Conservation (phyloP, 2,797 vertebrate genomes). For the Notolepis coatsorum region DNA sequence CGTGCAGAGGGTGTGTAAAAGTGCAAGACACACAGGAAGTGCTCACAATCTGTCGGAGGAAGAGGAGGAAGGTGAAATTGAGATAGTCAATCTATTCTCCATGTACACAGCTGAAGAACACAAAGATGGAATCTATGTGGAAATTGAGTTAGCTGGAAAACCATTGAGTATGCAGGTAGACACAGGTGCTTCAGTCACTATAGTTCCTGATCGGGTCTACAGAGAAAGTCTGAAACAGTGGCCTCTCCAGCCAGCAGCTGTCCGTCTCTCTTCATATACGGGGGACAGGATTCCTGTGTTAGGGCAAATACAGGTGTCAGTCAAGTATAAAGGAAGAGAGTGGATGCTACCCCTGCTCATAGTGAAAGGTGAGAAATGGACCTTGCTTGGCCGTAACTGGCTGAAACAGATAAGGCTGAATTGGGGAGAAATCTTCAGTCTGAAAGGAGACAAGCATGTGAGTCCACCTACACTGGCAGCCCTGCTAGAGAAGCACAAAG, state of each 20-base stretch:
- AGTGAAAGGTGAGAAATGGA: conserved; percentile 7
- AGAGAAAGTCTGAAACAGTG: conserved; percentile 9
- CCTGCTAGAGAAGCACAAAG: not conserved
- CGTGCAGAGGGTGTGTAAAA: too few species aligned
- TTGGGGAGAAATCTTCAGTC: conserved; percentile 14
- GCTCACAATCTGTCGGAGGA: not conserved
- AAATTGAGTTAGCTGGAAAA: too few species aligned
- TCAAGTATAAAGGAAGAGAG: conserved; percentile 4
- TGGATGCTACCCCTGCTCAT: conserved; percentile 12
- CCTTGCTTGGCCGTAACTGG: conserved; percentile 15
- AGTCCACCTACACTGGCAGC: too few species aligned
- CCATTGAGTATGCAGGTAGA: conserved; percentile 13
- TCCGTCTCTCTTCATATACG: too few species aligned
- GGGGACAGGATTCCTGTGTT: not conserved
- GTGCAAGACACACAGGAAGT: too few species aligned
- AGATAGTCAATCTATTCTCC: not conserved
- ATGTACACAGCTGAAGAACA: not conserved
- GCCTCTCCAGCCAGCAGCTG: too few species aligned
- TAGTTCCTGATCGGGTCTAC: not conserved
- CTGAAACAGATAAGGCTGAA: conserved; percentile 1
- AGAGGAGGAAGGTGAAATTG: not conserved
- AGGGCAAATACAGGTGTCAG: not conserved
- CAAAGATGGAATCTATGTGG: too few species aligned
- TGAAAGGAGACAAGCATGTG: not conserved
- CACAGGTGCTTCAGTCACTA: conserved; percentile 2